Evolutionary conservation across 23 tunicate species (phyloP).

Genomic region (Botrylloides violaceus): DNA sequence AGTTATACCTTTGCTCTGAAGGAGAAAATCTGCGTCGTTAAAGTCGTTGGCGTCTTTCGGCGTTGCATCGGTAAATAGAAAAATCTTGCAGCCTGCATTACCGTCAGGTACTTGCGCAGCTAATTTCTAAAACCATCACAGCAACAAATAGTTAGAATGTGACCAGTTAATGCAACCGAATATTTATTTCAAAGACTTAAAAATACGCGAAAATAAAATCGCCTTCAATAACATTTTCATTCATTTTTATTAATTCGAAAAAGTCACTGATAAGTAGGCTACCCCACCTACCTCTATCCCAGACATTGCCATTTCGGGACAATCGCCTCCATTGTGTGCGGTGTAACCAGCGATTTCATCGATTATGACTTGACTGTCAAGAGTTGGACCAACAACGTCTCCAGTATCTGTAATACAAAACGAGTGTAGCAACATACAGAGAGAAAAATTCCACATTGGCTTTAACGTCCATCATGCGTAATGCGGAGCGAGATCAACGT

Average conservation of each 20-base stretch:
- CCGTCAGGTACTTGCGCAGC: slow-evolving; percentile 23
- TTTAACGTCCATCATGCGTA: too few species aligned
- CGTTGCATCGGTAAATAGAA: slow-evolving; percentile 60
- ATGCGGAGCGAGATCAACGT: too few species aligned
- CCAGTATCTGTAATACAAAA: too few species aligned
- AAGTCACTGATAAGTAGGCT: too few species aligned
- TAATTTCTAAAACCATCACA: slow-evolving; percentile 42
- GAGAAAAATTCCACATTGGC: too few species aligned
- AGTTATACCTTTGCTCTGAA: slow-evolving; percentile 6
- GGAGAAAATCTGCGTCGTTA: background rate
- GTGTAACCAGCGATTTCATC: slow-evolving; percentile 21
- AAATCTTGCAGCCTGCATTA: slow-evolving; percentile 62
- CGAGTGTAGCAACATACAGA: too few species aligned
- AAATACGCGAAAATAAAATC: too few species aligned
- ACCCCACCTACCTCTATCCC: slow-evolving; percentile 52
- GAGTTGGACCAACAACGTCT: slow-evolving; percentile 42
- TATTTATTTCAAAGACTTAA: too few species aligned
- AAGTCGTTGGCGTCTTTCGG: slow-evolving; percentile 27
- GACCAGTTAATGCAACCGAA: too few species aligned
- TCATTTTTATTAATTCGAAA: too few species aligned
- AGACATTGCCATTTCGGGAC: slow-evolving; percentile 55
- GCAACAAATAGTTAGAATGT: too few species aligned
- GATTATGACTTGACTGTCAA: slow-evolving; percentile 31
- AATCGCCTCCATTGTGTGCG: slow-evolving; percentile 72
- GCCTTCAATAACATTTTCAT: too few species aligned